Evolutionary conservation across 1,140 invertebrate species (phyloP), one percentile per base, ranked within the genome.

Genomic region (Pectinophora gossypiella): DNA sequence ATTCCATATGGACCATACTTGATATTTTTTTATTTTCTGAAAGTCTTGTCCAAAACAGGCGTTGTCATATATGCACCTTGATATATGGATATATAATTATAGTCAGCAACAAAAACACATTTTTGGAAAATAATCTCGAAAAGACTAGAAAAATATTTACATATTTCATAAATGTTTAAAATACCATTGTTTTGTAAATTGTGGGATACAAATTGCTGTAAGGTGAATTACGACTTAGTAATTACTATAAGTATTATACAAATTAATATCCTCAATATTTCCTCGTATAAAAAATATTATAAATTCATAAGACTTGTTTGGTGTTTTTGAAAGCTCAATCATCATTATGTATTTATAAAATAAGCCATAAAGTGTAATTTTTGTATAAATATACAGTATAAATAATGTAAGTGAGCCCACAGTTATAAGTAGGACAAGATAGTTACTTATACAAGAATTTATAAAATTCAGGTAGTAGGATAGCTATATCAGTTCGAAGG

Each of bases 241-340:
- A n/a, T n/a, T n/a, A n/a, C n/a, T n/a, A n/a, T n/a, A n/a, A n/a
- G n/a, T n/a, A n/a, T n/a, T n/a, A n/a, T n/a, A n/a, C n/a, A 59
- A 56, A 57, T 48, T 44, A 54, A 56, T 18, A 47, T 51, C 38
- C 3, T 20, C 19, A 44, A 40, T 2, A 10, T 15, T 32, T 3
- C 16, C 66, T 56, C 32, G 61, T 76, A 76, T 64, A 74, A 70
- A 70, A 64, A 65, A 57, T 71, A 64, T 10, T 44, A 44, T 56
- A 54, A 61, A 66, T 76, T 81, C 77, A 81, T 79, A 81, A 81
- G 76, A 76, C 12, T 68, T 71, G 54, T 71, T 78, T 80, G 76
- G 75, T 80, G 73, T 80, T 15, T 16, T 27, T 18, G 10, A 40
- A 40, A 18, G 13, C 36, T 40, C n/a, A 16, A 40, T 15, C 16